Evolutionary conservation across 2,797 vertebrate genomes (phyloP).

Genomic region (Chloroceryle amazona): DNA sequence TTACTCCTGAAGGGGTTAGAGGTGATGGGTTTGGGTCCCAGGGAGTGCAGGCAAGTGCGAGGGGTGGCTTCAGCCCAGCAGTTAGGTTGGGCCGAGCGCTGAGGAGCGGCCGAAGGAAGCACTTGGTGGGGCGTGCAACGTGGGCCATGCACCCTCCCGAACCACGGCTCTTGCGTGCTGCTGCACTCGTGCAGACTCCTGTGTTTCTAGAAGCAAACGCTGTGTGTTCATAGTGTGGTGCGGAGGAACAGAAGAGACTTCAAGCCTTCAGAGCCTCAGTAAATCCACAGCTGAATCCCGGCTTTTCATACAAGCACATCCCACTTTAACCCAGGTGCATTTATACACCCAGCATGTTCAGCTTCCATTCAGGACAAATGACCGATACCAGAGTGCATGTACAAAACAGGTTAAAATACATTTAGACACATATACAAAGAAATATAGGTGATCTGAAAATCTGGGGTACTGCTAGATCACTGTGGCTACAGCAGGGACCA

Average conservation of each 20-base stretch:
- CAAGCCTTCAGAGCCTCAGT: background rate
- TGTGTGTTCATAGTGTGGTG: background rate
- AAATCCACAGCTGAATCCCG: background rate
- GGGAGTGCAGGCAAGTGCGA: background rate
- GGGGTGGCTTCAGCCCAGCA: background rate
- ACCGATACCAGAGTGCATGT: fast-evolving
- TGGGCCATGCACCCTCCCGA: fast-evolving
- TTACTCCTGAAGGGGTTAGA: background rate
- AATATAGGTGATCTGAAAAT: background rate
- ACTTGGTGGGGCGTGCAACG: background rate
- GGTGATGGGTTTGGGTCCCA: background rate
- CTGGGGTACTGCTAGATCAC: background rate
- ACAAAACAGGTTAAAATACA: background rate
- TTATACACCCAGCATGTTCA: background rate
- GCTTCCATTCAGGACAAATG: background rate
- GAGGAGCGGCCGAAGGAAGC: background rate
- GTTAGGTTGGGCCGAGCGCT: fast-evolving
- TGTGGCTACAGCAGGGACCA: background rate
- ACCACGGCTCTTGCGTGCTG: background rate
- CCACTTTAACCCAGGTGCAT: background rate
- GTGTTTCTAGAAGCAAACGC: background rate
- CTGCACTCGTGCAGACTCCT: fast-evolving
- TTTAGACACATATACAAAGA: background rate
- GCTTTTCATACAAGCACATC: background rate
- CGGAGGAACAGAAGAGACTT: background rate